Conservation (phyloP, 2,113 vertebrate species). For the Ctenodactylus gundi region DNA sequence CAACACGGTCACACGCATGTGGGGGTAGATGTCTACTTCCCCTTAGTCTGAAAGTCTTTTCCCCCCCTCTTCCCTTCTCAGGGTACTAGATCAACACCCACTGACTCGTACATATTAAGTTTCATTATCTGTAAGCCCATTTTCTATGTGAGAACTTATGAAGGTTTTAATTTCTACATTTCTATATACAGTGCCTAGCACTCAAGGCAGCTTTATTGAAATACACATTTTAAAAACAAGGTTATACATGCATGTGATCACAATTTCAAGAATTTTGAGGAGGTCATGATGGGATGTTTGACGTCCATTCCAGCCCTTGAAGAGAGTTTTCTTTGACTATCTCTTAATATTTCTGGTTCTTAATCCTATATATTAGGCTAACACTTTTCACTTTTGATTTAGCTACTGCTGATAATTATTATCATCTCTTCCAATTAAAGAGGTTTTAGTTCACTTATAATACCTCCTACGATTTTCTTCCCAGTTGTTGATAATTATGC, state of each 20-base stretch:
- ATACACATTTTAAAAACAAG: background rate
- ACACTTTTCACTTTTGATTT: background rate
- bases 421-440: background rate
- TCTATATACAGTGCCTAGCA: background rate
- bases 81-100: background rate
- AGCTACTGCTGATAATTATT: background rate
- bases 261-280: background rate
- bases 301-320: background rate
- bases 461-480: background rate
- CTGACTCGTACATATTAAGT: background rate
- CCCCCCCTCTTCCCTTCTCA: background rate
- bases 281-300: background rate
- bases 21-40: accelerated
- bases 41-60: background rate
- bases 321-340: background rate
- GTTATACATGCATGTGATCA: background rate
- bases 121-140: background rate
- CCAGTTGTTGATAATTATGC: background rate
- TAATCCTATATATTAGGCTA: background rate
- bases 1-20: background rate
- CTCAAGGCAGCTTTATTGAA: background rate
- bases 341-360: background rate
- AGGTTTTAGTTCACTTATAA: background rate
- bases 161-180: slow-evolving; percentile 14
- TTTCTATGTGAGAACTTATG: background rate